phyloP scores from a whole-genome alignment of 92 coral and sea anemone genomes.

The Epizoanthus scotinus region DNA sequence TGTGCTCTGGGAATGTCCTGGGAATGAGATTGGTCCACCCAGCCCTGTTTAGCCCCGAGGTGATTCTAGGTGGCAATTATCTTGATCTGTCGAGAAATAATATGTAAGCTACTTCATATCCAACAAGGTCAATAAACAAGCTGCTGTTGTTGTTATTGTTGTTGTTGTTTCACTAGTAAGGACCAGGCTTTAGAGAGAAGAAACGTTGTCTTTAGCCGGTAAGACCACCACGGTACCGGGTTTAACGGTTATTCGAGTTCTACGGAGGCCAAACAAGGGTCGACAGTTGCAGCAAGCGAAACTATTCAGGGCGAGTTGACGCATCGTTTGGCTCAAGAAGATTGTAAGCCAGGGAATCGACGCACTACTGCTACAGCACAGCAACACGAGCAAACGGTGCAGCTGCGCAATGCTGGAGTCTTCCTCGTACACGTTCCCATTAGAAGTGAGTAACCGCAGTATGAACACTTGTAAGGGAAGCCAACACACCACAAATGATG shows the following conservation, averaged over 20 bases:
- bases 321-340: conserved; percentile 7
- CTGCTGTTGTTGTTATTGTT: too few relatives aligned
- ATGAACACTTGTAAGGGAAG: neutral
- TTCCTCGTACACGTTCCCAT: neutral
- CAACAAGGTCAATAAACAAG: too few relatives aligned
- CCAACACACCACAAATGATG: conserved; percentile 12
- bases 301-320: neutral
- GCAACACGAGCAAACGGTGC: neutral
- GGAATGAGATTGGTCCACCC: too few relatives aligned
- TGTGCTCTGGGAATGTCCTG: too few relatives aligned
- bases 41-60: too few relatives aligned
- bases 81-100: too few relatives aligned
- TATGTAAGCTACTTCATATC: too few relatives aligned
- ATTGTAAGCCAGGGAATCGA: conserved; percentile 9
- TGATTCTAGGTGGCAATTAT: too few relatives aligned
- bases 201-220: neutral
- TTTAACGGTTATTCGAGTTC: neutral
- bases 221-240: neutral
- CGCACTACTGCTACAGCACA: conserved; percentile 14
- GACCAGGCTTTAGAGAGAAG: too few relatives aligned
- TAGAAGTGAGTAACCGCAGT: neutral
- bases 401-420: neutral
- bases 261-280: neutral
- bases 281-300: neutral
- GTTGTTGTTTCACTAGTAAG: too few relatives aligned